Evolutionary conservation across 2,888 invertebrate species (phyloP), one percentile per base, ranked within the genome.

Genomic region (Dolichopus griseipennis): DNA sequence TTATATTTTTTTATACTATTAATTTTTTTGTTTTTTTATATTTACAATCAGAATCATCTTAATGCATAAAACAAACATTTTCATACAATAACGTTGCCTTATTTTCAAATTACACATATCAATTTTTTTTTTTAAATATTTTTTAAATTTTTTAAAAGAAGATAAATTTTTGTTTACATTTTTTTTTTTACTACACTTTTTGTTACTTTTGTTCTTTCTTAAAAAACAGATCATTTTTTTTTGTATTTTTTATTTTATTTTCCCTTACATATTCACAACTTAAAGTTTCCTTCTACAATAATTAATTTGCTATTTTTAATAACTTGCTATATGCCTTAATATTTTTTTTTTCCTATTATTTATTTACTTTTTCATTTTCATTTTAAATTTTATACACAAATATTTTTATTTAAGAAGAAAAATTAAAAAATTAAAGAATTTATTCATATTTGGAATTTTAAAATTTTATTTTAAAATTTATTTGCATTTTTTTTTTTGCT

Each of bases 231-330:
- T 5, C 12, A 10, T 34, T 37, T 37, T 37, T 37, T 18, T 52
- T 52, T 52, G 52, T 52, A 15, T 52, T 52, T 52, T 52, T 12
- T 6, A 18, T 52, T 18, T 52, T 37, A 7, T 37, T 7, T 8
- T 52, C 52, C n/a, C 52, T 52, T 52, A 52, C 52, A 52, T 52
- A 52, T n/a, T 52, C 52, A 52, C 52, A 52, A 52, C 52, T 52
- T 52, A 52, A 52, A n/a, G 15, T 52, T n/a, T 52, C 52, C 52
- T n/a, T 52, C 52, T 52, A 52, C 52, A 52, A 52, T 52, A 52
- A 52, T 52, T 52, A 52, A 52, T 52, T 52, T 52, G 52, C 52
- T 52, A 52, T 52, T 41, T 52, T 41, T 52, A 52, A 9, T 52
- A 52, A 52, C 52, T 18, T 52, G 9, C 52, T 52, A 52, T 52